These are phyloP conservation scores for Bhutanitis thaidina DNA, from an alignment of 2,888 invertebrate genomes.

Conservation along the genomic window DNA sequence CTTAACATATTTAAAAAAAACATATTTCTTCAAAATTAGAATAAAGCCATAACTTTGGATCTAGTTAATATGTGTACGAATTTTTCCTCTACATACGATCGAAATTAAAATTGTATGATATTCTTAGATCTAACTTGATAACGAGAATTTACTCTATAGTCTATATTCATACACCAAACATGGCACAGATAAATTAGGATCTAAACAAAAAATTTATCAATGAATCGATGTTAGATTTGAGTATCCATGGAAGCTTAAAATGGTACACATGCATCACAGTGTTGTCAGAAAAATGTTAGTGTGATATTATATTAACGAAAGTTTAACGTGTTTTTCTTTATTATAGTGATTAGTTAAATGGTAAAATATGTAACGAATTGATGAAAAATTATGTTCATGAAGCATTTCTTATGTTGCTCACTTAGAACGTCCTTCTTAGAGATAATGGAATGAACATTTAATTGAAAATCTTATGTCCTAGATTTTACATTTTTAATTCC, in stretches of 20 bases:
- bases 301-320: slow-evolving; percentile 47
- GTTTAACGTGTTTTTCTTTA: slow-evolving; percentile 18
- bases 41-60: no score
- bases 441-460: slow-evolving; percentile 17
- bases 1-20: no score
- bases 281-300: slow-evolving; percentile 35
- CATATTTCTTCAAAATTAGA: no score
- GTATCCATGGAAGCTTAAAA: background rate
- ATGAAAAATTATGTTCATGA: background rate
- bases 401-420: slow-evolving; percentile 37
- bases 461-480: slow-evolving; percentile 16
- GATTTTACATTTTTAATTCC: slow-evolving; percentile 13
- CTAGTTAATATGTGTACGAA: no score
- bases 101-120: no score
- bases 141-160: no score
- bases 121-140: no score
- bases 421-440: slow-evolving; percentile 51
- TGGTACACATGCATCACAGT: slow-evolving; percentile 13
- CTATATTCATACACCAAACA: background rate
- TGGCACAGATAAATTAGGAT: background rate
- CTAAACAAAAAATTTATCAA: background rate
- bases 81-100: no score
- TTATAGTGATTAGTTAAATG: background rate
- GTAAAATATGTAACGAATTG: background rate
- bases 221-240: background rate